Conservation (phyloP, 2,113 vertebrate species). For the Odocoileus hemionus region DNA sequence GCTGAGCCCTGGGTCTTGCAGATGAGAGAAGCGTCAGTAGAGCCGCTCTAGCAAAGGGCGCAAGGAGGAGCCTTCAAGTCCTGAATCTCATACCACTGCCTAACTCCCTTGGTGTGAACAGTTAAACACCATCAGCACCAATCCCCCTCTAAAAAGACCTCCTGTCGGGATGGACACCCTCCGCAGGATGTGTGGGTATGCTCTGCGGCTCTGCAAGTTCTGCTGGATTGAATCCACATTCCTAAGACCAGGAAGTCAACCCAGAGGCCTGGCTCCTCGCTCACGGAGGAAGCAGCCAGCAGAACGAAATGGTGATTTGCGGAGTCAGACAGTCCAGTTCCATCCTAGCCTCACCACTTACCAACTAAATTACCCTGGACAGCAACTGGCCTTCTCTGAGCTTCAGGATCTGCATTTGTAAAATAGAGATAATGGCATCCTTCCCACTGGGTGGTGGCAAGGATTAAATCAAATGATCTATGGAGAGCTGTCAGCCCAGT, state of each 20-base stretch:
- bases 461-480: neutral
- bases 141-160: neutral
- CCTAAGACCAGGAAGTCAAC: neutral
- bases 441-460: neutral
- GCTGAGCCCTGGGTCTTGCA: neutral
- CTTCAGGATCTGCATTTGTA: neutral
- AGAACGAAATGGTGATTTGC: neutral
- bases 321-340: neutral
- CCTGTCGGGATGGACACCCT: neutral
- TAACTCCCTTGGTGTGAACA: neutral
- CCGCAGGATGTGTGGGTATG: accelerated
- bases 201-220: neutral
- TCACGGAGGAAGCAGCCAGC: neutral
- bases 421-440: neutral
- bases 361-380: neutral
- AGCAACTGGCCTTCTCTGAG: neutral
- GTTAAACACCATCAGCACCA: neutral
- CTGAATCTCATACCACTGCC: neutral
- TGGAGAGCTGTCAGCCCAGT: neutral
- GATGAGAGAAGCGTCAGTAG: neutral
- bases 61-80: neutral
- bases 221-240: neutral
- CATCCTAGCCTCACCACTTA: neutral
- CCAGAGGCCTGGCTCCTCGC: neutral
- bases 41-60: neutral